Conservation (phyloP, 2,797 vertebrate genomes). For the Scleropages formosus region DNA sequence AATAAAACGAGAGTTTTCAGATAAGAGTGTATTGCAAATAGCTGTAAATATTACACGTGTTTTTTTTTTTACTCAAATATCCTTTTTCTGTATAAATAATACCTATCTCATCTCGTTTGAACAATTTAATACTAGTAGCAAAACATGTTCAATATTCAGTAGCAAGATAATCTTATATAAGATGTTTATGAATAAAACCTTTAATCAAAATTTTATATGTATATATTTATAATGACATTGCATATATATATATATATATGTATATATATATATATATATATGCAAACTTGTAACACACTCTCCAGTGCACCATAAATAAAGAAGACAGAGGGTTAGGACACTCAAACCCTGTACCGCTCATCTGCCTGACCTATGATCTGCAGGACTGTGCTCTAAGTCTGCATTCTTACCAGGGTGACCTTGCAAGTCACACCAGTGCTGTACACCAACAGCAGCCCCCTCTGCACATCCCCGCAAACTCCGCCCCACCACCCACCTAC, state of each 20-base stretch:
- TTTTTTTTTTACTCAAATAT: conserved; percentile 48
- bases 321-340: conserved; percentile 45
- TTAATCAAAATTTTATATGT: conserved; percentile 58
- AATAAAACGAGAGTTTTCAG: conserved; percentile 57
- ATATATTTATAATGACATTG: conserved; percentile 7
- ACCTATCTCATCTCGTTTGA: conserved; percentile 44
- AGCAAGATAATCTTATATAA: conserved; percentile 58
- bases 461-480: not conserved
- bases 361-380: not conserved
- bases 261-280: not conserved
- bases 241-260: conserved; percentile 5
- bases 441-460: not conserved
- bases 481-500: conserved; percentile 28
- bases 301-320: conserved; percentile 51
- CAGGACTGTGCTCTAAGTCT: not conserved
- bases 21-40: conserved; percentile 62
- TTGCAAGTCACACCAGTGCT: not conserved
- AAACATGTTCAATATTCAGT: conserved; percentile 65
- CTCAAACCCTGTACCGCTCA: conserved; percentile 25
- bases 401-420: not conserved
- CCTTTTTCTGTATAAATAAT: conserved; percentile 54
- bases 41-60: conserved; percentile 54
- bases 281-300: conserved; percentile 37
- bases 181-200: conserved; percentile 68
- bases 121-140: conserved; percentile 67